Base-by-base conservation (phyloP, 2,797 vertebrate species). In the Melanogrammus aeglefinus region DNA sequence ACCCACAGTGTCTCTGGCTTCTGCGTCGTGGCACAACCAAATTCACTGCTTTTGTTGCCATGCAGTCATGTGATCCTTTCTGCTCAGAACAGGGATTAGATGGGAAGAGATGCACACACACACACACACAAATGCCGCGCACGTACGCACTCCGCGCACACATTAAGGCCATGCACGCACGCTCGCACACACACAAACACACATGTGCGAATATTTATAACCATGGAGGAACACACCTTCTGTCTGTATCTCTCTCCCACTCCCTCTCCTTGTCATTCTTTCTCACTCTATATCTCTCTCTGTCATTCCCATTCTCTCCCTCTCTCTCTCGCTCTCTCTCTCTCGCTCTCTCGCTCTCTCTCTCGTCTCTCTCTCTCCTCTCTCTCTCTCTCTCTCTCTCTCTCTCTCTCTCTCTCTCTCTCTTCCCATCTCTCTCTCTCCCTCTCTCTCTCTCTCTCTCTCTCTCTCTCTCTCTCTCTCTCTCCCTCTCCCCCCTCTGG, bases 401-500 rank as follows among this genome's bases (percentile, higher is more conserved):
- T 63, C 73, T 51, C 63, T 69, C 31, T 24, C 66, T 9, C 76
- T 44, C 75, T 76, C 41, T 2, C 76, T 77, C 78, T 21, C 47
- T 75, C 75, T 18, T 76, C 79, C 80, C 79, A n/a, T 47, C 44
- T 47, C 44, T 51, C 47, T 51, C 47, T 18, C 47, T 78, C 27
- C 74, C 69, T 84, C 72, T 39, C n/a, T 84, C 36, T 73, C 47
- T 63, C 39, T 33, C 33, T 77, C 66, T 72, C 66, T 31, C 36
- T 51, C 73, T 70, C 73, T 29, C 18, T 63, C 73, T 51, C 63
- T 69, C 31, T 24, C 66, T 9, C 76, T 44, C 75, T 76, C 41
- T 2, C 76, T 77, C 78, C n/a, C 47, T 75, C 75, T 18, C 77
- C 79, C 80, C 79, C 78, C 76, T 83, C 81, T 87, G 80, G 84